Percentiles rank a stretch among this genome's conserved stretches.
Conservation (phyloP, 2,797 vertebrate genomes). For the Xenops minutus region DNA sequence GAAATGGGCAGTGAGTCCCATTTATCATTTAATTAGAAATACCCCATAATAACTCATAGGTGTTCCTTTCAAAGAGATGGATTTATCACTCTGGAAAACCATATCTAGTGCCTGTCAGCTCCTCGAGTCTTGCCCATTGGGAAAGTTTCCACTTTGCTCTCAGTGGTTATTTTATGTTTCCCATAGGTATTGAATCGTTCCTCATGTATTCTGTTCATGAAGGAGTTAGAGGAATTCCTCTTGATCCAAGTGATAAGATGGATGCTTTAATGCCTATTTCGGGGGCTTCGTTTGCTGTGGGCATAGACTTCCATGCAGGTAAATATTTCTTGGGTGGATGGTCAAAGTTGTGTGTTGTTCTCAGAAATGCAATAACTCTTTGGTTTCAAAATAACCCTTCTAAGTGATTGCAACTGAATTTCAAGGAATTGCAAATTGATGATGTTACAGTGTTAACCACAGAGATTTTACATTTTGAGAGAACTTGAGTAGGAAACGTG, state of each 20-base stretch:
- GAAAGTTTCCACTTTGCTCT: not conserved
- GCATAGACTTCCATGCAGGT: constrained; percentile 98
- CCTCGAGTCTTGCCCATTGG: constrained; percentile 74
- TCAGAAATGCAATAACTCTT: not conserved
- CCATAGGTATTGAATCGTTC: constrained; percentile 91
- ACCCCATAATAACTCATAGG: not conserved
- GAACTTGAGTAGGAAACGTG: not conserved
- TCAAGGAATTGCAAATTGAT: not conserved
- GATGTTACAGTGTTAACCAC: not conserved
- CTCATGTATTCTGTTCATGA: constrained; percentile 98
- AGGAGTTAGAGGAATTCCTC: constrained; percentile 91
- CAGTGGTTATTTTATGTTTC: not conserved
- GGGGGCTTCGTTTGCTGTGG: constrained; percentile 94
- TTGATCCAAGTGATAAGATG: constrained; percentile 91
- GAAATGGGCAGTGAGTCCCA: not conserved
- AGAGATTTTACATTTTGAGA: not conserved
- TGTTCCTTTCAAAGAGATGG: not conserved
- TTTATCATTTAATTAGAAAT: not conserved
- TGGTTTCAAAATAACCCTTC: not conserved
- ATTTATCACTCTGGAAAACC: not conserved
- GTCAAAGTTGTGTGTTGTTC: not conserved
- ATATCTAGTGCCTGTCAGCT: fast-evolving
- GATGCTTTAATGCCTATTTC: constrained; percentile 97
- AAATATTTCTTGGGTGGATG: not conserved
- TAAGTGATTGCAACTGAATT: not conserved